These are phyloP conservation scores for Nematopogon swammerdamellus DNA, from an alignment of 2,888 invertebrate species.

Conservation along the genomic window DNA sequence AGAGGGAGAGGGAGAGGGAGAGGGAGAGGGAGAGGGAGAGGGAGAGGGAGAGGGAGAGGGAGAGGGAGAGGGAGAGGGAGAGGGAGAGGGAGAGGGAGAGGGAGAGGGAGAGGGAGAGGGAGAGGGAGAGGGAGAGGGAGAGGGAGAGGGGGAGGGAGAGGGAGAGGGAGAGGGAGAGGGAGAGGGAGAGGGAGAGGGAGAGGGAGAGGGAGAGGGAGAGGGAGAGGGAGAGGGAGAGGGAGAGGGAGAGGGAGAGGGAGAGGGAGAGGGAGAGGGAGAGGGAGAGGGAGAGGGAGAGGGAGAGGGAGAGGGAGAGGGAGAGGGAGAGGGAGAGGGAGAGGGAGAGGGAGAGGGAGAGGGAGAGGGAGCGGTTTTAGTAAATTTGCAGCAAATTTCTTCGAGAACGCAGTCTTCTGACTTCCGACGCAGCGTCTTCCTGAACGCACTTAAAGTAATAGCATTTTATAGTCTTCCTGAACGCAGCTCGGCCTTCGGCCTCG, in stretches of 20 bases:
- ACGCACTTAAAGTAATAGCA: no score
- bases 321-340: slow-evolving; percentile 8
- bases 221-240: background rate
- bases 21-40: slow-evolving; percentile 1
- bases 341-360: slow-evolving; percentile 18
- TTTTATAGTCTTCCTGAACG: no score
- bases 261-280: background rate
- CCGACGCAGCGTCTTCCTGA: no score
- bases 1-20: background rate
- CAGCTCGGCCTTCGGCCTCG: no score
- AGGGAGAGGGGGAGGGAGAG: slow-evolving; percentile 5
- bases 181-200: slow-evolving; percentile 1
- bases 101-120: slow-evolving; percentile 5
- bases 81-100: slow-evolving; percentile 2
- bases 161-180: slow-evolving; percentile 1
- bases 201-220: background rate
- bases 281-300: slow-evolving; percentile 7
- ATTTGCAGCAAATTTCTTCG: no score
- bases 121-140: slow-evolving; percentile 7
- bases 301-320: slow-evolving; percentile 17
- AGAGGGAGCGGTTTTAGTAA: background rate
- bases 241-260: background rate
- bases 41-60: slow-evolving; percentile 5
- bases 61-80: slow-evolving; percentile 1
- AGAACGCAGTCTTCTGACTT: no score